A percentile compares a stretch with the other conserved stretches of the same genome.
Evolutionary conservation across 2,888 invertebrate species (phyloP).

Genomic region (Trissolcus brochymenae): DNA sequence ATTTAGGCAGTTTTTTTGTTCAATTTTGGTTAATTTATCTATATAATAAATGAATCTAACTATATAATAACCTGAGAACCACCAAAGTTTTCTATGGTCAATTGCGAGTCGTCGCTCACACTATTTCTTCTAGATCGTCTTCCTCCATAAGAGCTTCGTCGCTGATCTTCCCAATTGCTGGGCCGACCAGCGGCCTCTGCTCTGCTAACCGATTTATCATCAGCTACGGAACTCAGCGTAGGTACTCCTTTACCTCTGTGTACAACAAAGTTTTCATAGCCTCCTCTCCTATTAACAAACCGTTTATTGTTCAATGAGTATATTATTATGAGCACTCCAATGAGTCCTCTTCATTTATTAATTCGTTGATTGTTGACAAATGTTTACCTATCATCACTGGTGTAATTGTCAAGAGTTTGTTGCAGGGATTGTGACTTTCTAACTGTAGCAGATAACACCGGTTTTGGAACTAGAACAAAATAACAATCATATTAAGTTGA

Average conservation of each 20-base stretch:
- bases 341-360: background rate
- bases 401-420: constrained; percentile 72
- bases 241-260: constrained; percentile 88
- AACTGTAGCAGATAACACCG: constrained; percentile 69
- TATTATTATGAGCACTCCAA: no score
- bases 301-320: background rate
- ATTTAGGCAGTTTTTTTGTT: no score
- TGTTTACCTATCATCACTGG: constrained; percentile 72
- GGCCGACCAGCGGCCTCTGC: constrained; percentile 88
- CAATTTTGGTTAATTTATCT: no score
- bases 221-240: constrained; percentile 84
- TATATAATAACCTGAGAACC: constrained; percentile 82
- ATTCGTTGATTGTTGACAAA: background rate
- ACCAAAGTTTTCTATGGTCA: constrained; percentile 95
- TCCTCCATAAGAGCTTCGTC: constrained; percentile 86
- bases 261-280: constrained; percentile 86
- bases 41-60: background rate
- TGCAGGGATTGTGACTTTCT: constrained; percentile 76
- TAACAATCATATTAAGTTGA: background rate
- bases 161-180: constrained; percentile 88
- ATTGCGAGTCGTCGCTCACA: constrained; percentile 89
- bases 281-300: constrained; percentile 69
- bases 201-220: constrained; percentile 78
- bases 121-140: constrained; percentile 90
- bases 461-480: constrained; percentile 73